A percentile compares a stretch with the other conserved stretches of the same genome.
These are phyloP conservation scores for Naja naja DNA, from an alignment of 2,113 vertebrate genomes.

Conservation along the genomic window DNA sequence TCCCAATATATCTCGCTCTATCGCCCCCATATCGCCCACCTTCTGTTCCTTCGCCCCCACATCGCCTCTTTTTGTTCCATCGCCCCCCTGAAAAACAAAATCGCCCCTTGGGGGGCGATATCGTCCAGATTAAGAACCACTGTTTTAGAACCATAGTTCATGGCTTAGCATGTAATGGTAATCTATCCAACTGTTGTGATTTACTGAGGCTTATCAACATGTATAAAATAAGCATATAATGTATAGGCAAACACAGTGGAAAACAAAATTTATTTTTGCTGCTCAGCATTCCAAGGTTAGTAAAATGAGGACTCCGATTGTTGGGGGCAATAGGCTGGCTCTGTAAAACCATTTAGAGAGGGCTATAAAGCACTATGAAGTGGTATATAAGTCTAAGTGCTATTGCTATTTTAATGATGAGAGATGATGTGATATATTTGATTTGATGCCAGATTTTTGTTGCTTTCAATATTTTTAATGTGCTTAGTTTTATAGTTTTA, in stretches of 20 bases:
- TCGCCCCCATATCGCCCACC: no score
- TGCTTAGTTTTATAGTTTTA: neutral
- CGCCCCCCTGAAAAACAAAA: no score
- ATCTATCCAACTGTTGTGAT: neutral
- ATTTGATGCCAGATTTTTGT: neutral
- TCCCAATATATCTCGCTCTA: no score
- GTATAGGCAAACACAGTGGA: neutral
- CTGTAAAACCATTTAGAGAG: no score
- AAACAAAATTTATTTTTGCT: neutral
- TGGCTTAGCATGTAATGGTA: neutral
- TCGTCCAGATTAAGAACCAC: no score
- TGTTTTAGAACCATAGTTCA: neutral
- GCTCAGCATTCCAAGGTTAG: neutral
- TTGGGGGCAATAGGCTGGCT: no score
- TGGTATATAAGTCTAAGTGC: no score
- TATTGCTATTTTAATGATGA: neutral
- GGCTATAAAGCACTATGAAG: no score
- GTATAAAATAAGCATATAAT: neutral
- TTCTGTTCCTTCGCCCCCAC: no score
- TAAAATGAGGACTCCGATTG: no score
- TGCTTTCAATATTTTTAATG: neutral
- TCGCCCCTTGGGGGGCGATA: no score
- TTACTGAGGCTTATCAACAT: neutral
- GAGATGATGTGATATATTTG: neutral
- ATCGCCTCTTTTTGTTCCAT: no score